Conservation (phyloP, 2,888 invertebrate genomes). For the Zaprionus bogoriensis region DNA sequence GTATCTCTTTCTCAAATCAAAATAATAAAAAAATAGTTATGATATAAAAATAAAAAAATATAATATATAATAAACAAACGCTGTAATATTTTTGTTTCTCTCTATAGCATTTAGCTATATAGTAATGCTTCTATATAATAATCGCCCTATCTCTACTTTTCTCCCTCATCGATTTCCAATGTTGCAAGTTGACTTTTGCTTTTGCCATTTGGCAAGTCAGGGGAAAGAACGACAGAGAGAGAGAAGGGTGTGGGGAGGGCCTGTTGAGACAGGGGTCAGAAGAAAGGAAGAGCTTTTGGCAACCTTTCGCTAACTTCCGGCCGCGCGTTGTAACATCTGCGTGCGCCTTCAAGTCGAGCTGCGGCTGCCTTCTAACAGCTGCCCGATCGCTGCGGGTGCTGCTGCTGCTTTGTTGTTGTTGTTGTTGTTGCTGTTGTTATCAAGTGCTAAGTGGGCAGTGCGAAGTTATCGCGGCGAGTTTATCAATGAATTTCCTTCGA, state of each 20-base stretch:
- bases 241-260: not conserved
- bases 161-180: no score
- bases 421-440: conserved; percentile 35
- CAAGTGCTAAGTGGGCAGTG: conserved; percentile 54
- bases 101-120: no score
- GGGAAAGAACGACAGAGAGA: not conserved
- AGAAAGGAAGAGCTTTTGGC: conserved; percentile 29
- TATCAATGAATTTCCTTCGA: conserved; percentile 71
- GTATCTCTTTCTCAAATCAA: no score
- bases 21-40: no score
- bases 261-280: no score
- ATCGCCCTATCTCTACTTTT: no score
- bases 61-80: no score
- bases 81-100: no score
- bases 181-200: conserved; percentile 3
- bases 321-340: conserved; percentile 72
- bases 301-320: conserved; percentile 76
- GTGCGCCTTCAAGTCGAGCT: conserved; percentile 19
- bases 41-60: no score
- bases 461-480: conserved; percentile 57
- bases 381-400: conserved; percentile 13
- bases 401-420: conserved; percentile 1
- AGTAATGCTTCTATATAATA: no score
- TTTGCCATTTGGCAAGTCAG: conserved; percentile 17
- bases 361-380: conserved; percentile 49